Percentiles rank a stretch among this genome's conserved stretches.
Evolutionary conservation across 1,140 invertebrate genomes (phyloP).

Genomic region (Leptonema lineaticorne): DNA sequence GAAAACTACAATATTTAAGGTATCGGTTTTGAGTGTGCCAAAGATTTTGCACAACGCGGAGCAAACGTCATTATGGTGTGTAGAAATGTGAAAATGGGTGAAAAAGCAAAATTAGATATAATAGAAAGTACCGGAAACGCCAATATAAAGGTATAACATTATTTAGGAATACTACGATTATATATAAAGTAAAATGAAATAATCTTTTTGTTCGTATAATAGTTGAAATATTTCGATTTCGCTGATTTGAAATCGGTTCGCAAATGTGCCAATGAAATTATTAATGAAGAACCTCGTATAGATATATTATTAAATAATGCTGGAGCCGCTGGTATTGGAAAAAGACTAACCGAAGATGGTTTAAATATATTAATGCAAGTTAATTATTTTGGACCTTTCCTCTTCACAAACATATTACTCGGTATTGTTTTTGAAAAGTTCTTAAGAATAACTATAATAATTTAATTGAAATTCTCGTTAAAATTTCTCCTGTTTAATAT

Average conservation of each 20-base stretch:
- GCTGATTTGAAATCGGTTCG: slow-evolving; percentile 55
- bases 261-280: slow-evolving; percentile 54
- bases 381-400: slow-evolving; percentile 69
- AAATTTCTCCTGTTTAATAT: slow-evolving; percentile 50
- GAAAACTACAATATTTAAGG: slow-evolving; percentile 46
- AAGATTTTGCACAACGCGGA: slow-evolving; percentile 64
- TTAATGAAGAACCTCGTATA: slow-evolving; percentile 54
- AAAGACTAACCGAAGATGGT: slow-evolving; percentile 61
- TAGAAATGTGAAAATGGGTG: slow-evolving; percentile 60
- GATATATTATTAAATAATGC: slow-evolving; percentile 72
- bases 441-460: slow-evolving; percentile 68
- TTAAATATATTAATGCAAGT: slow-evolving; percentile 64
- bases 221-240: slow-evolving; percentile 57
- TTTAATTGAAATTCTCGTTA: slow-evolving; percentile 67
- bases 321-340: slow-evolving; percentile 50
- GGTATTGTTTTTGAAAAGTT: slow-evolving; percentile 52
- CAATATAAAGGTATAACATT: slow-evolving; percentile 45
- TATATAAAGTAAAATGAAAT: neutral
- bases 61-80: slow-evolving; percentile 71
- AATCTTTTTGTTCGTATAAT: slow-evolving; percentile 1
- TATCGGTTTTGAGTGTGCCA: slow-evolving; percentile 70
- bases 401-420: slow-evolving; percentile 63
- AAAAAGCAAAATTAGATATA: slow-evolving; percentile 53
- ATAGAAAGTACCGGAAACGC: slow-evolving; percentile 46
- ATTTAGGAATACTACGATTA: neutral